phyloP scores from a whole-genome alignment of 2,888 invertebrate species.

The Heliconius sara region DNA sequence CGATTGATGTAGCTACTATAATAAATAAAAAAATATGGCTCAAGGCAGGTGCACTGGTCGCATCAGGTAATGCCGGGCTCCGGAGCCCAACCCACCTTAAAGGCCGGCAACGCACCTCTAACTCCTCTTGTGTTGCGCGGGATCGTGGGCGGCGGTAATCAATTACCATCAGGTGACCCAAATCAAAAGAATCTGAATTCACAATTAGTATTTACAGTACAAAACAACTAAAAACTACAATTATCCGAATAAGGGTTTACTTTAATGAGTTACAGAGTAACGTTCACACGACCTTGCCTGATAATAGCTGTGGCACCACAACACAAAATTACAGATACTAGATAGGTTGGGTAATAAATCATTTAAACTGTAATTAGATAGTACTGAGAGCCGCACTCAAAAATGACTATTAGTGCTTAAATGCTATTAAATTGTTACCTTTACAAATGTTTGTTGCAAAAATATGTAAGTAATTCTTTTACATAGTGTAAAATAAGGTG shows the following conservation, averaged over 20 bases:
- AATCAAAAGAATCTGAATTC: neutral
- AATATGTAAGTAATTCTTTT: too few relatives aligned
- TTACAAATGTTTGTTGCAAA: neutral
- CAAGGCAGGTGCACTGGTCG: too few relatives aligned
- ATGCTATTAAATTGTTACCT: neutral
- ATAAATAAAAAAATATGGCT: too few relatives aligned
- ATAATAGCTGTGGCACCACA: constrained; percentile 54
- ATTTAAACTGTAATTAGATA: constrained; percentile 51
- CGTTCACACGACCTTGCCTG: constrained; percentile 51
- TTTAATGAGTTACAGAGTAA: constrained; percentile 32
- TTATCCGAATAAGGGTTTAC: constrained; percentile 5
- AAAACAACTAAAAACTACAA: constrained; percentile 10
- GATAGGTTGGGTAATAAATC: constrained; percentile 59
- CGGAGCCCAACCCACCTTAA: too few relatives aligned
- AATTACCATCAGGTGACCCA: too few relatives aligned
- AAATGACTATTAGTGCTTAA: neutral
- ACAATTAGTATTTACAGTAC: neutral
- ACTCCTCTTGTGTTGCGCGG: too few relatives aligned
- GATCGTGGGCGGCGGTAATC: too few relatives aligned
- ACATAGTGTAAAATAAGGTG: too few relatives aligned
- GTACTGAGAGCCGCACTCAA: neutral
- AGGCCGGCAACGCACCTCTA: too few relatives aligned
- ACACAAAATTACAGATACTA: constrained; percentile 52
- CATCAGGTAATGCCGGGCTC: too few relatives aligned
- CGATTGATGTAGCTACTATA: too few relatives aligned